Evolutionary conservation across 2,888 invertebrate species (phyloP).

Genomic region (Amphipyra berbera): DNA sequence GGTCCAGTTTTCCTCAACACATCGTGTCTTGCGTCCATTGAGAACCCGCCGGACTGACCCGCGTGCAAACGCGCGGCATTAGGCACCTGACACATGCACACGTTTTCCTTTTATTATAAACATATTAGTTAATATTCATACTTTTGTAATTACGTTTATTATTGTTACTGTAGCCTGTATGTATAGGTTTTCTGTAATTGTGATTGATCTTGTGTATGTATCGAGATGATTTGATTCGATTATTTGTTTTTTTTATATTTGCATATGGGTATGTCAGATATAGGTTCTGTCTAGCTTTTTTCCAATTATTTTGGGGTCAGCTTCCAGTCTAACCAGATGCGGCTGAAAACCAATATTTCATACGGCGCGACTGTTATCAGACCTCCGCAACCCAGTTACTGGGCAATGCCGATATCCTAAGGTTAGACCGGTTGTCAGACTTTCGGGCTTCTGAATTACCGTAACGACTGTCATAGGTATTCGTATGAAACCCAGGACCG

Average conservation of each 20-base stretch:
- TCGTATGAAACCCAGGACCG: no score
- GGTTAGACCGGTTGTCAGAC: no score
- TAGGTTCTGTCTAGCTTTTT: no score
- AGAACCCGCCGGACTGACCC: constrained; percentile 21
- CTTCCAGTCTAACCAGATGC: no score
- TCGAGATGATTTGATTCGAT: neutral
- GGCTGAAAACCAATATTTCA: no score
- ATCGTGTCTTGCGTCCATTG: neutral
- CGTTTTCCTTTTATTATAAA: constrained; percentile 38
- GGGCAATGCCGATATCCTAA: no score
- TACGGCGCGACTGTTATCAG: no score
- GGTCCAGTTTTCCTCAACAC: constrained; percentile 32
- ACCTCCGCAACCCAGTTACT: no score
- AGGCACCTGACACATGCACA: neutral
- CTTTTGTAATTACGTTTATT: constrained; percentile 12
- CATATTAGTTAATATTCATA: constrained; percentile 13
- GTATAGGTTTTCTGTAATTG: constrained; percentile 8
- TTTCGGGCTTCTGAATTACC: no score
- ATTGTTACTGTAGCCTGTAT: neutral
- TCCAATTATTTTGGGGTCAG: no score
- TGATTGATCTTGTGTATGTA: constrained; percentile 10
- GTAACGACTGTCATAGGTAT: no score
- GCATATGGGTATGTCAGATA: no score
- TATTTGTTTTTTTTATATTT: neutral
- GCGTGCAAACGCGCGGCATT: constrained; percentile 3